Evolutionary conservation across 2,797 vertebrate species (phyloP), one percentile per base, ranked within the genome.

Genomic region (Oreortyx pictus): DNA sequence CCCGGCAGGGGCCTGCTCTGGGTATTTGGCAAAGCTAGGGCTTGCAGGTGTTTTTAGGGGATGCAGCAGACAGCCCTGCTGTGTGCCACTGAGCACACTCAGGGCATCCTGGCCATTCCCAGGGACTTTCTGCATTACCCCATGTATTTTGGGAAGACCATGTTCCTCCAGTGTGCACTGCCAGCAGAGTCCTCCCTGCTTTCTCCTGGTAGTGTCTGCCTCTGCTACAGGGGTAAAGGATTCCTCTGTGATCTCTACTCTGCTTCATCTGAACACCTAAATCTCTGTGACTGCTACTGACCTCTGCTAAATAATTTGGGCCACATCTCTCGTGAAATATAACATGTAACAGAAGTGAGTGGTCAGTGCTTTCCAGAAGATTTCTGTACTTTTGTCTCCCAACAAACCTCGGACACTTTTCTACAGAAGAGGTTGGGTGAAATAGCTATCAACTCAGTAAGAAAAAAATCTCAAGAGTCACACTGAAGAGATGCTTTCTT

Each of bases 61-160:
- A 14, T 46, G 43, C 31, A 23, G 43, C 31, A 23, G 0, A 65
- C 13, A 47, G n/a, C 27, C 1, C 0, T 2, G 9, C 59, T 54
- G 11, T 0, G 4, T 20, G 37, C 37, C 64, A 1, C 27, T 22
- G 1, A 3, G 4, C 20, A n/a, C 9, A 14, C 24, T 1, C 0
- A 0, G 39, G 24, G 25, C 72, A 24, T 60, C 35, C 83, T 60
- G 56, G 24, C 39, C 52, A 19, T 2, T 62, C 72, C n/a, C 67
- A 64, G 50, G 39, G 12, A 47, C 62, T 37, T 86, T 62, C 88
- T 56, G 56, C 59, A 35, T 35, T 74, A 37, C 31, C 27, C 2
- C 2, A n/a, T 1, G 0, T 37, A 41, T 73, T 85, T 87, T 66
- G 60, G n/a, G 22, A 35, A 82, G 67, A 15, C 33, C 1, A 5